phyloP scores from a whole-genome alignment of 2,113 vertebrate species.

The Callorhinus ursinus region DNA sequence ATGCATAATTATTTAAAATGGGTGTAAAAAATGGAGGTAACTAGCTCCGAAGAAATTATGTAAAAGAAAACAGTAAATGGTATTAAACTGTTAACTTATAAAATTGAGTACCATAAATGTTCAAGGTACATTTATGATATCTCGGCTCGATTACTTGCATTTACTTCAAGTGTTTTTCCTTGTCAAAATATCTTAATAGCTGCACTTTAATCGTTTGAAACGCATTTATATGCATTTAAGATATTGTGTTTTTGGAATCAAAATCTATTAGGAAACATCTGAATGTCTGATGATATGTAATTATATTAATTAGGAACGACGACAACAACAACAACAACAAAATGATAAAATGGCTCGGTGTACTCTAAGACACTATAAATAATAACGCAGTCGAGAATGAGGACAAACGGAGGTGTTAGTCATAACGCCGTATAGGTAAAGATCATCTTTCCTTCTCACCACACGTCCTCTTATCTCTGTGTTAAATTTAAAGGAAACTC shows the following conservation, averaged over 20 bases:
- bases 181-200: slow-evolving; percentile 10
- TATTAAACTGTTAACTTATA: slow-evolving; percentile 40
- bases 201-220: background rate
- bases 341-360: background rate
- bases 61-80: background rate
- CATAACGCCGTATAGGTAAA: background rate
- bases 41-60: slow-evolving; percentile 40
- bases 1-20: slow-evolving; percentile 29
- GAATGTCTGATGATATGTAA: background rate
- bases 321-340: background rate
- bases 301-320: slow-evolving; percentile 15
- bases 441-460: background rate
- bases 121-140: background rate
- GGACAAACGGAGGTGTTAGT: background rate
- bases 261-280: slow-evolving; percentile 33
- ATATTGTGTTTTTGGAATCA: background rate
- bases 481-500: background rate
- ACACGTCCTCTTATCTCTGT: background rate
- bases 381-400: background rate
- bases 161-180: background rate
- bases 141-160: background rate
- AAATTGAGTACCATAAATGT: slow-evolving; percentile 4
- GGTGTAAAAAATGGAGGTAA: background rate
- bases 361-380: background rate
- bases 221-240: background rate